A percentile compares a stretch with the other conserved stretches of the same genome.
Conservation (phyloP, 2,113 vertebrate species). For the Pachyramphus minor region DNA sequence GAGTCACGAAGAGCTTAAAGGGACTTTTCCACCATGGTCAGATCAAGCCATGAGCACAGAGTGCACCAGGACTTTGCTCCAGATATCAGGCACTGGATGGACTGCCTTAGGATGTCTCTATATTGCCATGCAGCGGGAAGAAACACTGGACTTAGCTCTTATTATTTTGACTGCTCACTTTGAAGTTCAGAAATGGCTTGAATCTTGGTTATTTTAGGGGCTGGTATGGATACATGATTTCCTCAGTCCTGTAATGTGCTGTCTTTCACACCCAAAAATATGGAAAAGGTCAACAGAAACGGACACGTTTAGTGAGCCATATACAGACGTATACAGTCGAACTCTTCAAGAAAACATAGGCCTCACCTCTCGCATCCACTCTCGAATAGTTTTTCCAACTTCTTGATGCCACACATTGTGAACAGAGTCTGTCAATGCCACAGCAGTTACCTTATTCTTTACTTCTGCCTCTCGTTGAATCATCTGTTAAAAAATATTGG, state of each 20-base stretch:
- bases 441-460: conserved; percentile 89
- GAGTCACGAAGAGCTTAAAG: background rate
- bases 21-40: background rate
- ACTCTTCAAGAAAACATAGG: background rate
- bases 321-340: background rate
- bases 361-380: conserved; percentile 96
- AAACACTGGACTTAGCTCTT: background rate
- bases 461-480: conserved; percentile 92
- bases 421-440: conserved; percentile 95
- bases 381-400: conserved; percentile 88
- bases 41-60: background rate
- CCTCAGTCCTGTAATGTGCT: background rate
- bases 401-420: conserved; percentile 98
- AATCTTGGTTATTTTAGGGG: conserved; percentile 1
- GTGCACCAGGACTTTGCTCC: background rate
- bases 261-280: background rate
- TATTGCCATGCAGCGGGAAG: background rate
- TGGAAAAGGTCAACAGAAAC: background rate
- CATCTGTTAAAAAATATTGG: conserved; percentile 83
- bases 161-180: background rate
- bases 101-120: background rate
- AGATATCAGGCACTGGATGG: background rate
- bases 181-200: background rate
- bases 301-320: background rate
- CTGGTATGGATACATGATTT: background rate